Conservation (phyloP, 2,113 vertebrate genomes). For the Chionis minor region DNA sequence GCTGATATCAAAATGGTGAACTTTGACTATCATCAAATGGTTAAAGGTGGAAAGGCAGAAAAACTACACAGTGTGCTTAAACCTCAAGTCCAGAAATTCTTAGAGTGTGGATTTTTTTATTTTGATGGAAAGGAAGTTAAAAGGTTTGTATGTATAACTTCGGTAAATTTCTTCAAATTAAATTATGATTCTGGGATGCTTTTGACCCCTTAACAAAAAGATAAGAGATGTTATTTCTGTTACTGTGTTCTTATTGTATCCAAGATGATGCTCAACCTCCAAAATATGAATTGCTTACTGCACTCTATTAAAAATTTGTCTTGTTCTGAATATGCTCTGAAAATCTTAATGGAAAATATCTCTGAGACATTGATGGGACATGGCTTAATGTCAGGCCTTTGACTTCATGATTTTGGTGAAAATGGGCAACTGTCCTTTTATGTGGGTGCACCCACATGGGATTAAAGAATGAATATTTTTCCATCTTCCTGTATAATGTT, state of each 20-base stretch:
- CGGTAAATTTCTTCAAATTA: neutral
- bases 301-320: neutral
- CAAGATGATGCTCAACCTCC: neutral
- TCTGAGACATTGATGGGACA: neutral
- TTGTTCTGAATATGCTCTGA: neutral
- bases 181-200: neutral
- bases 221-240: neutral
- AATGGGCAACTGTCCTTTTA: neutral
- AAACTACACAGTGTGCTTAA: constrained; percentile 91
- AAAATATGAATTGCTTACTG: neutral
- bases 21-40: constrained; percentile 98
- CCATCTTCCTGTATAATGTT: neutral
- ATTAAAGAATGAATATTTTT: neutral
- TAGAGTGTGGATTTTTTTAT: constrained; percentile 94
- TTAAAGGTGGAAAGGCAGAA: constrained; percentile 93
- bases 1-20: constrained; percentile 91
- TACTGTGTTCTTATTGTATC: neutral
- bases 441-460: fast-evolving
- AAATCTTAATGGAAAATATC: neutral
- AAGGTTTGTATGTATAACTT: constrained; percentile 77
- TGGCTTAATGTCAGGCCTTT: neutral
- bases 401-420: neutral
- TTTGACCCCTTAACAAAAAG: neutral
- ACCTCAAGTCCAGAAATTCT: constrained; percentile 87
- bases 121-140: constrained; percentile 87